A percentile compares a stretch with the other conserved stretches of the same genome.
Conservation (phyloP, 2,113 vertebrate species). For the Phaetusa simplex region DNA sequence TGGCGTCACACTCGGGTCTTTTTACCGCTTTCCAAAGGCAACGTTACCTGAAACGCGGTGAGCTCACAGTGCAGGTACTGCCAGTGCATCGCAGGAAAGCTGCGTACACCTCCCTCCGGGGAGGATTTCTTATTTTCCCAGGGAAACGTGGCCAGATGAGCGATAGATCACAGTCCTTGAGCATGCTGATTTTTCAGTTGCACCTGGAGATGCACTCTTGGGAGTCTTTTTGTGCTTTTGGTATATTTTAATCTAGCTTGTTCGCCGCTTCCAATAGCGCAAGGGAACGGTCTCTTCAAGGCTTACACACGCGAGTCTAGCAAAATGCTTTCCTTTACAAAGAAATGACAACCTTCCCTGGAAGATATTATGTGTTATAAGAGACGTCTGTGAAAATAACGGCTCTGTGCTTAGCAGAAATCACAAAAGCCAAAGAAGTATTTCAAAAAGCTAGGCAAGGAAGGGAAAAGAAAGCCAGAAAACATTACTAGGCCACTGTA, state of each 20-base stretch:
- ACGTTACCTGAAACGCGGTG: accelerated
- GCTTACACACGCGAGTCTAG: neutral
- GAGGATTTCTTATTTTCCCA: neutral
- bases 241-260: neutral
- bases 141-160: neutral
- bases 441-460: neutral
- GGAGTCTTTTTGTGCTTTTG: neutral
- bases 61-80: neutral
- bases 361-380: neutral
- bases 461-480: neutral
- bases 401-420: neutral
- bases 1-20: accelerated
- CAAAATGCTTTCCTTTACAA: neutral
- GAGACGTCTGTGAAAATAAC: neutral
- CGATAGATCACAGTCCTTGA: neutral
- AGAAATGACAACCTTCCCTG: neutral
- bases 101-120: neutral
- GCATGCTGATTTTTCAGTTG: neutral
- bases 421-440: neutral
- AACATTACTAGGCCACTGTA: neutral
- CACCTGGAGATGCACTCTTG: neutral
- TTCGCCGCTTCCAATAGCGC: accelerated
- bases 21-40: neutral
- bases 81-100: accelerated
- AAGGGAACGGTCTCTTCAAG: neutral